Percentiles rank a stretch among this genome's conserved stretches.
Conservation (phyloP, 2,888 invertebrate genomes). For the Scaptomyza reducta region DNA sequence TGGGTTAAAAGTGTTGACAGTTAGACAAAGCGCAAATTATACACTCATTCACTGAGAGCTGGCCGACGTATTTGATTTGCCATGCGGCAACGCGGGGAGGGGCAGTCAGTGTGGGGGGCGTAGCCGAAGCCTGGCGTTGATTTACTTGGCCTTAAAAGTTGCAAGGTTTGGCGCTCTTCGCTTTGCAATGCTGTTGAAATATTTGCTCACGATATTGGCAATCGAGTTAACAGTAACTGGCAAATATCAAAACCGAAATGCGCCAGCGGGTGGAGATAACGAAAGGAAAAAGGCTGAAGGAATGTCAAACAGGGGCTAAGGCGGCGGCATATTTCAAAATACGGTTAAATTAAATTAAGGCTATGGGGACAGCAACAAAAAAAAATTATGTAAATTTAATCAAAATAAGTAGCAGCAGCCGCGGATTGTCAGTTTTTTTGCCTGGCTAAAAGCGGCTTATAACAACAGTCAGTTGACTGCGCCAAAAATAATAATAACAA, state of each 20-base stretch:
- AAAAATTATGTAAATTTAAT: slow-evolving; percentile 77
- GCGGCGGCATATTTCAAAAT: slow-evolving; percentile 55
- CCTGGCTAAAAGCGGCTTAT: slow-evolving; percentile 69
- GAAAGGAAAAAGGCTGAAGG: not conserved
- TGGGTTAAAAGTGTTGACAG: slow-evolving; percentile 78
- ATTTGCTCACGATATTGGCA: slow-evolving; percentile 75
- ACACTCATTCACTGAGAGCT: slow-evolving; percentile 48
- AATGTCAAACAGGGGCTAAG: slow-evolving; percentile 25
- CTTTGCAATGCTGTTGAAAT: slow-evolving; percentile 64
- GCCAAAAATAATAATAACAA: slow-evolving; percentile 49
- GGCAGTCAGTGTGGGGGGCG: slow-evolving; percentile 13
- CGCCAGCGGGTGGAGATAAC: not conserved
- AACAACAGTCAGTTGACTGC: slow-evolving; percentile 58
- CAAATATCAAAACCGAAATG: slow-evolving; percentile 55
- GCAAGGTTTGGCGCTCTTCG: slow-evolving; percentile 56
- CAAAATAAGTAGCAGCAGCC: slow-evolving; percentile 73
- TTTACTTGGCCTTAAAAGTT: slow-evolving; percentile 60
- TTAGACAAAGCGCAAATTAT: slow-evolving; percentile 75
- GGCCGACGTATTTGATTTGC: slow-evolving; percentile 44
- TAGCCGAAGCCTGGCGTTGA: slow-evolving; percentile 38
- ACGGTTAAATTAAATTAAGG: slow-evolving; percentile 56
- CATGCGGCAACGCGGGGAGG: not conserved
- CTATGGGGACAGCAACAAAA: slow-evolving; percentile 13
- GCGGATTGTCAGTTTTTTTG: slow-evolving; percentile 65
- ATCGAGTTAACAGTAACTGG: slow-evolving; percentile 68